Conservation (phyloP, 2,797 vertebrate species). For the Melanotaenia maccullochi region DNA sequence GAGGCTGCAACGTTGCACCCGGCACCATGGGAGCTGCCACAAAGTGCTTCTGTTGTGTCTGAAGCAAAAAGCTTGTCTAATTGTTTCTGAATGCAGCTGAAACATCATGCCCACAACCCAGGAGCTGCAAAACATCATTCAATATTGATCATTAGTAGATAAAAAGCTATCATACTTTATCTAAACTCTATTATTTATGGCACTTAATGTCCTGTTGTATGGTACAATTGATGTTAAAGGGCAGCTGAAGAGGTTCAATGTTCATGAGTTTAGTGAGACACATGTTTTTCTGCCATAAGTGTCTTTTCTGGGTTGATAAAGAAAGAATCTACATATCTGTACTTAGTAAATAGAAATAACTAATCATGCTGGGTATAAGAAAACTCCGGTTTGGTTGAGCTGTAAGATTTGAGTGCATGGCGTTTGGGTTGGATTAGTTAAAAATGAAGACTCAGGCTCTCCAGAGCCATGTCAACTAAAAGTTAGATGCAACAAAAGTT, state of each 20-base stretch:
- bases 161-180: slow-evolving; percentile 34
- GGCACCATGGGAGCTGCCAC: slow-evolving; percentile 11
- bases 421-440: neutral
- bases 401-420: too few relatives aligned
- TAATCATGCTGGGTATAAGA: too few relatives aligned
- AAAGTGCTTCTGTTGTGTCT: slow-evolving; percentile 12
- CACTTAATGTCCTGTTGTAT: slow-evolving; percentile 15
- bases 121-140: slow-evolving; percentile 48
- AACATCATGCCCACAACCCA: slow-evolving; percentile 15
- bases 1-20: neutral
- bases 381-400: too few relatives aligned
- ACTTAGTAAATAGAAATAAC: too few relatives aligned
- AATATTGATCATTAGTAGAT: slow-evolving; percentile 53
- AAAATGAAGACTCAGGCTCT: neutral
- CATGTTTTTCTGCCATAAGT: too few relatives aligned
- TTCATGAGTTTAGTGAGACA: neutral
- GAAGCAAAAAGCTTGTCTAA: slow-evolving; percentile 30
- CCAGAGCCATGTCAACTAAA: neutral
- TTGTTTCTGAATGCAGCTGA: slow-evolving; percentile 22
- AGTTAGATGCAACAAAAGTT: neutral
- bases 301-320: too few relatives aligned
- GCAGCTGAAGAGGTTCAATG: neutral
- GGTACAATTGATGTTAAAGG: slow-evolving; percentile 7
- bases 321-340: too few relatives aligned
- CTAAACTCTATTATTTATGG: slow-evolving; percentile 46